These are phyloP conservation scores for Anniella stebbinsi DNA, from an alignment of 2,797 vertebrate species.

Conservation along the genomic window DNA sequence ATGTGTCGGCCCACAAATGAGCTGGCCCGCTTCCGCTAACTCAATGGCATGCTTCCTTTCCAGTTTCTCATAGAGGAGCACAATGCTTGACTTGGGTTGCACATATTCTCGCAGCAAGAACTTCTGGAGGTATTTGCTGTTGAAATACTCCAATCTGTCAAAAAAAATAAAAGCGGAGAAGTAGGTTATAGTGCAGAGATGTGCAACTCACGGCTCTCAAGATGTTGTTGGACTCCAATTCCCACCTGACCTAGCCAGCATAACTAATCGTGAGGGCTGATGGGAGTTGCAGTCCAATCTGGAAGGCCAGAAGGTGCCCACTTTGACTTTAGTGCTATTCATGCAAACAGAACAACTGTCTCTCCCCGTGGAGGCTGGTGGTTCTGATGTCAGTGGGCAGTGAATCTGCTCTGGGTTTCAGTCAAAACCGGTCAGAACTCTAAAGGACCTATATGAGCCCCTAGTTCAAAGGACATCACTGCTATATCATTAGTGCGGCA, in stretches of 20 bases:
- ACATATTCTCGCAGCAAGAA: slow-evolving; percentile 84
- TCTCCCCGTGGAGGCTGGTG: too few relatives aligned
- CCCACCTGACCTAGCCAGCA: too few relatives aligned
- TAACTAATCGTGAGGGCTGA: too few relatives aligned
- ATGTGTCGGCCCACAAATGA: slow-evolving; percentile 38
- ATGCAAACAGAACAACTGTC: too few relatives aligned
- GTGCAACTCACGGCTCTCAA: too few relatives aligned
- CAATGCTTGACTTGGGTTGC: slow-evolving; percentile 86
- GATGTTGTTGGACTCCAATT: too few relatives aligned
- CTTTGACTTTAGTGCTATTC: background rate
- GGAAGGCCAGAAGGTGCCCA: too few relatives aligned
- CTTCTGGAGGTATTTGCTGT: slow-evolving; percentile 85
- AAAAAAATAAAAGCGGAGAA: background rate
- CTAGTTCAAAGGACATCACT: background rate
- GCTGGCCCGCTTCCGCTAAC: slow-evolving; percentile 74
- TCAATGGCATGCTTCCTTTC: slow-evolving; percentile 79
- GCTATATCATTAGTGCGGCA: background rate
- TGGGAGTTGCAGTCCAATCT: too few relatives aligned
- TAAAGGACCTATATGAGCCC: too few relatives aligned
- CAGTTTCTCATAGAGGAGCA: slow-evolving; percentile 87
- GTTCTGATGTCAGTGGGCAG: too few relatives aligned
- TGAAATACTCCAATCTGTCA: slow-evolving; percentile 83
- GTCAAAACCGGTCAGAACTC: background rate
- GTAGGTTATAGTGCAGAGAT: too few relatives aligned
- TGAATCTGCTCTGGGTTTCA: too few relatives aligned